Evolutionary conservation across 2,797 vertebrate genomes (phyloP).

Genomic region (Hyperoplus lanceolatus): DNA sequence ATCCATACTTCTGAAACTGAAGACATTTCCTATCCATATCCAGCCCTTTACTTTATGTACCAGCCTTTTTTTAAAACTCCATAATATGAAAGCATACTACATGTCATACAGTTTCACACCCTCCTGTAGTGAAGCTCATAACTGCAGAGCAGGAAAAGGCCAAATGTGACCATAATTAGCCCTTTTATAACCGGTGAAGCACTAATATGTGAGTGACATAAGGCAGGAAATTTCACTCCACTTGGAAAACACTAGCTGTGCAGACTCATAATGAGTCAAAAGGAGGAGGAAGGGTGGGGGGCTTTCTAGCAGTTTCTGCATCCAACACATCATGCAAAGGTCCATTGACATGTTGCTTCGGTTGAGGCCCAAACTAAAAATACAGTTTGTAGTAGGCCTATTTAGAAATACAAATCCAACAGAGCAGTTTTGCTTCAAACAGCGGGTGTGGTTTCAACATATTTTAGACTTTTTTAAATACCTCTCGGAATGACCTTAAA

Average conservation of each 20-base stretch:
- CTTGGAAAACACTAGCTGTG: constrained; percentile 10
- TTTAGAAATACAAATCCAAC: too few species aligned
- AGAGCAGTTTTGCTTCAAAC: background rate
- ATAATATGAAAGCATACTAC: background rate
- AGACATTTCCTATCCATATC: background rate
- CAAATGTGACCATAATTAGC: constrained; percentile 39
- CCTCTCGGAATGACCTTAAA: too few species aligned
- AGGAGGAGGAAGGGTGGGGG: constrained; percentile 13
- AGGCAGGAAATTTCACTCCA: background rate
- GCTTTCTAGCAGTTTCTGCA: background rate
- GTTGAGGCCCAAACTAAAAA: background rate
- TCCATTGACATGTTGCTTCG: background rate
- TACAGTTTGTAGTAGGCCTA: background rate
- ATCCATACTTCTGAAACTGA: background rate
- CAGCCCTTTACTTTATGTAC: background rate
- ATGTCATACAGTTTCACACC: constrained; percentile 2
- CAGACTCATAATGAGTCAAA: constrained; percentile 49
- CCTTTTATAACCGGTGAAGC: background rate
- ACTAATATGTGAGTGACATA: background rate
- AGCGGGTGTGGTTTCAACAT: background rate
- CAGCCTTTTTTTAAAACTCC: background rate
- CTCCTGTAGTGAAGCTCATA: constrained; percentile 15
- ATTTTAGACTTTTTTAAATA: too few species aligned
- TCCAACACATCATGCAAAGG: constrained; percentile 1
- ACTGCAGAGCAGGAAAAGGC: constrained; percentile 12